Evolutionary conservation across 2,888 invertebrate species (phyloP).

Genomic region (Acanthococcus lagerstroemiae): DNA sequence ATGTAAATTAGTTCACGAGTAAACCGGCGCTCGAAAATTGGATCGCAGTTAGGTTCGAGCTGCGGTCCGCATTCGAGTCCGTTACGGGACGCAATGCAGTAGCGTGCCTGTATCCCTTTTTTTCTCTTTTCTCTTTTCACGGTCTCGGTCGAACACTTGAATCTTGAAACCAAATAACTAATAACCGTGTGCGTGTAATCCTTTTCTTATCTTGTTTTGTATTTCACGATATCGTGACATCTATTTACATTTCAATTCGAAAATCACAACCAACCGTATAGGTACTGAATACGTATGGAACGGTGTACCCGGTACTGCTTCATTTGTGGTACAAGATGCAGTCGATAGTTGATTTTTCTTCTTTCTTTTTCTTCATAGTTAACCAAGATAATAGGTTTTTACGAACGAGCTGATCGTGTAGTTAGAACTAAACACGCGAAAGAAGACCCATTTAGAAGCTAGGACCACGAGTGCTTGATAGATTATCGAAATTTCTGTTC

Average conservation of each 20-base stretch:
- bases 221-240: constrained; percentile 28
- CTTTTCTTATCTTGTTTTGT: constrained; percentile 21
- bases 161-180: neutral
- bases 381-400: no score
- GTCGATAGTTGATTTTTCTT: neutral
- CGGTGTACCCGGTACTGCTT: neutral
- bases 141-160: neutral
- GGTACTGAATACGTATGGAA: neutral
- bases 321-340: neutral
- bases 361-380: neutral
- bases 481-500: no score
- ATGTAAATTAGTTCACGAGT: no score
- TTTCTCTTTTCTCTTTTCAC: neutral
- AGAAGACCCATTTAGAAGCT: no score
- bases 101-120: no score
- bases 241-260: constrained; percentile 22
- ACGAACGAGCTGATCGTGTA: no score
- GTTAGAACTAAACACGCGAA: no score
- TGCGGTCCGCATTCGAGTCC: no score
- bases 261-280: neutral
- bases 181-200: constrained; percentile 13
- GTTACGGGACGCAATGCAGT: no score
- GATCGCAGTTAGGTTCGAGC: no score
- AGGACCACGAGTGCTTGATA: no score
- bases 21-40: no score